These are phyloP conservation scores for Chromobotia macracanthus DNA, from an alignment of 2,797 vertebrate genomes.

Conservation along the genomic window DNA sequence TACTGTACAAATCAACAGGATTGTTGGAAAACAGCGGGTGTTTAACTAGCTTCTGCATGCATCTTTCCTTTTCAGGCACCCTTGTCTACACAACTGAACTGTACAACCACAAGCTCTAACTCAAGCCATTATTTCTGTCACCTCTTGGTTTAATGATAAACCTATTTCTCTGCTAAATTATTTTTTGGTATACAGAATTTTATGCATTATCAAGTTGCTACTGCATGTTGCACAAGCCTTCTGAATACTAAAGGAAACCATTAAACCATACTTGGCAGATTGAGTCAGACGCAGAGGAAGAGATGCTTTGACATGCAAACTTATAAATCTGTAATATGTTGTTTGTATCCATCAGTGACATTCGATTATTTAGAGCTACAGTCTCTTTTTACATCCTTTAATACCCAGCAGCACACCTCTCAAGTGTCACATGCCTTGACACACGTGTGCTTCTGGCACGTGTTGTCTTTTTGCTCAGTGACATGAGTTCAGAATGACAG, in stretches of 20 bases:
- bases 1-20: conserved; percentile 49
- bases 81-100: conserved; percentile 12
- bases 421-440: conserved; percentile 2
- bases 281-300: neutral
- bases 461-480: conserved; percentile 6
- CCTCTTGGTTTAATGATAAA: too few relatives aligned
- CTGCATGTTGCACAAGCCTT: neutral
- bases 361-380: neutral
- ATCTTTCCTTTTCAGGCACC: conserved; percentile 17
- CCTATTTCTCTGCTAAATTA: neutral
- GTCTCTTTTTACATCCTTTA: neutral
- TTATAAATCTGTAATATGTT: neutral
- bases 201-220: too few relatives aligned
- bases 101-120: too few relatives aligned
- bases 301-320: neutral
- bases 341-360: neutral
- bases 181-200: neutral
- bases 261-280: neutral
- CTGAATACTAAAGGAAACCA: neutral
- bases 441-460: conserved; percentile 4
- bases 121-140: too few relatives aligned
- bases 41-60: conserved; percentile 8
- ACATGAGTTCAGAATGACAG: neutral
- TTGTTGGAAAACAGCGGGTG: conserved; percentile 42
- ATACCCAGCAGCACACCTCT: conserved; percentile 6